These are phyloP conservation scores for Sus cebifrons DNA, from an alignment of 2,797 vertebrate species.

Conservation along the genomic window DNA sequence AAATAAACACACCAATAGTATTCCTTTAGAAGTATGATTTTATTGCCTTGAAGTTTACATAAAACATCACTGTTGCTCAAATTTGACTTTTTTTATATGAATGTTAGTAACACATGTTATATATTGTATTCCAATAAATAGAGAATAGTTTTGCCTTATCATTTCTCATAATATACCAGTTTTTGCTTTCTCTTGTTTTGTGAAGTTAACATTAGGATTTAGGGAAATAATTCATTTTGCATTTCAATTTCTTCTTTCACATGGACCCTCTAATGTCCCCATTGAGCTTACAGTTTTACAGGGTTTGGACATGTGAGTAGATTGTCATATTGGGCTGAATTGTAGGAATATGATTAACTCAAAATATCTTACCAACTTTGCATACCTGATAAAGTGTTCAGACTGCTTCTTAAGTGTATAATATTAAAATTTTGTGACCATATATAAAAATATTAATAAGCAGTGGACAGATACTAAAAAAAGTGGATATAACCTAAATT, in stretches of 20 bases:
- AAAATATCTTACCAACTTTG: constrained; percentile 36
- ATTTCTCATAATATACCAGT: background rate
- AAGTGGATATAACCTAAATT: constrained; percentile 55
- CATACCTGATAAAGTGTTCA: background rate
- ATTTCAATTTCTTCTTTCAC: constrained; percentile 55
- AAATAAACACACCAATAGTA: background rate
- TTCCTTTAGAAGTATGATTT: constrained; percentile 58
- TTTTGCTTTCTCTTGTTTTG: constrained; percentile 45
- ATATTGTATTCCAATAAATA: constrained; percentile 15
- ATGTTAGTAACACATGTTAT: background rate
- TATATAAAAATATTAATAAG: constrained; percentile 61
- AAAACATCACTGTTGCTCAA: background rate
- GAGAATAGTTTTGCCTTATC: constrained; percentile 40
- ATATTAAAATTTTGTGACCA: constrained; percentile 48
- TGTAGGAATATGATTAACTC: constrained; percentile 36
- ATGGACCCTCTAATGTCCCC: background rate
- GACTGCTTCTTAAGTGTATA: constrained; percentile 45
- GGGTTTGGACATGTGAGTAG: background rate
- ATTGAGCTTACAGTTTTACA: background rate
- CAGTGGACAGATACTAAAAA: constrained; percentile 63
- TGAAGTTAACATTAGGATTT: constrained; percentile 43
- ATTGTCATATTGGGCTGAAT: background rate
- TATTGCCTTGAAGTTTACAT: constrained; percentile 59
- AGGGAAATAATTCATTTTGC: constrained; percentile 1
- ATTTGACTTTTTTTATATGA: background rate